These are phyloP conservation scores for Neodiprion fabricii DNA, from an alignment of 1,140 invertebrate genomes.

Conservation along the genomic window DNA sequence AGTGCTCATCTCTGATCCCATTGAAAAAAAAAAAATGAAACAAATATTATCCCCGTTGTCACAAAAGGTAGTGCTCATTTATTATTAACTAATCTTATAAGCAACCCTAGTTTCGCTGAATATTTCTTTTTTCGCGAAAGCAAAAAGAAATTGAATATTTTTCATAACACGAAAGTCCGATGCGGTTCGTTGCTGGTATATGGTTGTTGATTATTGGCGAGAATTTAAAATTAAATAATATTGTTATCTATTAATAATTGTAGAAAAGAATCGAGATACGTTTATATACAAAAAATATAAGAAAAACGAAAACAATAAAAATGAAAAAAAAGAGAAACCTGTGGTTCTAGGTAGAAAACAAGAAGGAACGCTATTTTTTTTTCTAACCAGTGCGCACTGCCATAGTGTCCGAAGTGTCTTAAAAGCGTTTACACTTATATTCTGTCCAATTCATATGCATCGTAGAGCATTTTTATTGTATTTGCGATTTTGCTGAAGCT, in stretches of 20 bases:
- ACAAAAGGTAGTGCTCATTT: background rate
- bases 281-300: slow-evolving; percentile 3
- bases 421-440: slow-evolving; percentile 12
- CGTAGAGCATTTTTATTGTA: background rate
- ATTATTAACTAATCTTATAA: background rate
- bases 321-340: slow-evolving; percentile 15
- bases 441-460: background rate
- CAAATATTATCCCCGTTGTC: background rate
- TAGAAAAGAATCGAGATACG: slow-evolving; percentile 2
- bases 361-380: background rate
- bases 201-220: slow-evolving; percentile 34
- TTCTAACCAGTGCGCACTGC: slow-evolving; percentile 38
- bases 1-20: background rate
- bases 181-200: slow-evolving; percentile 29
- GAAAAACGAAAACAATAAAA: slow-evolving; percentile 1
- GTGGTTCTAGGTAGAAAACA: slow-evolving; percentile 8
- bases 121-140: background rate
- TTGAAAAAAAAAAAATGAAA: background rate
- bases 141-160: slow-evolving; percentile 23
- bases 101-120: background rate
- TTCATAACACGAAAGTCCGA: slow-evolving; percentile 24
- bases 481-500: background rate
- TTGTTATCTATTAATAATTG: slow-evolving; percentile 38
- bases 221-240: slow-evolving; percentile 29
- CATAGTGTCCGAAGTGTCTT: slow-evolving; percentile 36